These are phyloP conservation scores for Achlya flavicornis DNA, from an alignment of 2,888 invertebrate species.

Conservation along the genomic window DNA sequence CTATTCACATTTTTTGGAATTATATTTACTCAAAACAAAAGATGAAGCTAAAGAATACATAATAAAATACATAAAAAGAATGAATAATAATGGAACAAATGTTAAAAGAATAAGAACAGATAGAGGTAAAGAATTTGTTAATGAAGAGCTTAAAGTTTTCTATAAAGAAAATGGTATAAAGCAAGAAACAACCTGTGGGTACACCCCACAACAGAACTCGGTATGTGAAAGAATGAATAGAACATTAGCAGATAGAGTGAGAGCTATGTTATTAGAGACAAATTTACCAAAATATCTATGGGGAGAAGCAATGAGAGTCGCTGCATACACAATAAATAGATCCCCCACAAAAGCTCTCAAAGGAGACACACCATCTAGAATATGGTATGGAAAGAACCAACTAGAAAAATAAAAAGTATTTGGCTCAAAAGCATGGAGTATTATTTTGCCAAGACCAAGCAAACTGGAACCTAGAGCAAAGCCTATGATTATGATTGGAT, in stretches of 20 bases:
- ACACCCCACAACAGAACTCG: neutral
- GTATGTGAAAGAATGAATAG: neutral
- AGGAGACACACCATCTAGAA: neutral
- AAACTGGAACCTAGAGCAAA: slow-evolving; percentile 16
- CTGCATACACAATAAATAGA: neutral
- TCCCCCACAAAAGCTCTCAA: no score
- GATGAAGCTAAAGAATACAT: neutral
- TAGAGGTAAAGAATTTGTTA: neutral
- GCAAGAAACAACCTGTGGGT: neutral
- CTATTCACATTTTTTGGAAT: no score
- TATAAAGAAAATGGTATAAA: neutral
- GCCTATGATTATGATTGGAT: slow-evolving; percentile 19
- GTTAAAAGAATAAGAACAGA: neutral
- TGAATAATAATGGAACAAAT: neutral
- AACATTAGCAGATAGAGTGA: neutral
- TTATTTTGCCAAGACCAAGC: slow-evolving; percentile 12
- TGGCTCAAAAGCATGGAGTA: slow-evolving; percentile 16
- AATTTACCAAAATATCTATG: neutral
- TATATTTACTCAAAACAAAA: neutral
- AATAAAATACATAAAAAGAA: neutral
- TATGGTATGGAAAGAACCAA: neutral
- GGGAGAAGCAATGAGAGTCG: neutral
- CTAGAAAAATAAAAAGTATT: slow-evolving; percentile 13
- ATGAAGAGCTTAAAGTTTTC: neutral
- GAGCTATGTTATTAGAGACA: neutral